Conservation (phyloP, 2,113 vertebrate species). For the Charina bottae region DNA sequence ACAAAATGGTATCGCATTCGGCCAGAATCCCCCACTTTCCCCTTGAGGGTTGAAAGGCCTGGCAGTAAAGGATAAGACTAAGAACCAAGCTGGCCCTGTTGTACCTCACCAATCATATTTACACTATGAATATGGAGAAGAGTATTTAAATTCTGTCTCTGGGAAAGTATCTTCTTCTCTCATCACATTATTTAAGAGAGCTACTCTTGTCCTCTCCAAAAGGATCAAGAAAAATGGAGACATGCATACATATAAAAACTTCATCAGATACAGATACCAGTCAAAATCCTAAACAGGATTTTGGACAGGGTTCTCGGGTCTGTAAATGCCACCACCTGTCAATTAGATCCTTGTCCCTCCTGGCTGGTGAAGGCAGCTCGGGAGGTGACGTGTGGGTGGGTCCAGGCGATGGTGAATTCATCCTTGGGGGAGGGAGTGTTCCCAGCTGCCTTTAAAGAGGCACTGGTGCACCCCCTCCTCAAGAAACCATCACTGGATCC, state of each 20-base stretch:
- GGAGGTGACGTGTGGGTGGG: too few species aligned
- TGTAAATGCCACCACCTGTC: too few species aligned
- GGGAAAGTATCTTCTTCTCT: conserved; percentile 51
- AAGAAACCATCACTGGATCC: too few species aligned
- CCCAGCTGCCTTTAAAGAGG: too few species aligned
- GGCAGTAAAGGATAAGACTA: not conserved
- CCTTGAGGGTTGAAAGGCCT: not conserved
- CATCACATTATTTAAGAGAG: conserved; percentile 55
- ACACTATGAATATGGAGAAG: conserved; percentile 46
- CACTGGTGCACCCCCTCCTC: too few species aligned
- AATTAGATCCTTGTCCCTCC: too few species aligned
- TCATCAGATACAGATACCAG: conserved; percentile 24
- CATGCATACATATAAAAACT: not conserved
- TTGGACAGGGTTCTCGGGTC: too few species aligned
- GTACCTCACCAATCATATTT: conserved; percentile 49
- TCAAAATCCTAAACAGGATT: conserved; percentile 35
- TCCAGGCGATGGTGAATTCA: too few species aligned
- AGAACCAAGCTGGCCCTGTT: conserved; percentile 32
- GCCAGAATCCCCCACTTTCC: not conserved
- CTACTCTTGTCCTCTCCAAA: conserved; percentile 37
- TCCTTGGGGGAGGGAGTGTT: too few species aligned
- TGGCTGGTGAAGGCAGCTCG: too few species aligned
- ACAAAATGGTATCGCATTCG: not conserved
- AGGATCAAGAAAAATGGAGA: conserved; percentile 39
- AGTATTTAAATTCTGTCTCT: conserved; percentile 51